Evolutionary conservation across 2,797 vertebrate species (phyloP), one percentile per base, ranked within the genome.

Genomic region (Ispidina lecontei): DNA sequence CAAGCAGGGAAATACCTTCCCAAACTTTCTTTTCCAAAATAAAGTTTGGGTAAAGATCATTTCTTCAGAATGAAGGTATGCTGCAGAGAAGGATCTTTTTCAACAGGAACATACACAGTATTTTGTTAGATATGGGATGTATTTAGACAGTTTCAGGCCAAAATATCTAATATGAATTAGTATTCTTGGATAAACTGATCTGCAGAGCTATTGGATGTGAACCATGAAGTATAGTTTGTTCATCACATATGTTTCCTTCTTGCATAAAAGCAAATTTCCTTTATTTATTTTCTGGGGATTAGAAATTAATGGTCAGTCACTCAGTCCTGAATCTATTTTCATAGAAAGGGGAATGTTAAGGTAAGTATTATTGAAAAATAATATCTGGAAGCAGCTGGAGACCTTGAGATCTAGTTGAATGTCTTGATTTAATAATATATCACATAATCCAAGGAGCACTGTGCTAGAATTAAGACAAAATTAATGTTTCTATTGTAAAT

Each of bases 91-190:
- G 72, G 35, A 84, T 47, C n/a, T 85, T 89, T 90, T 72, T 80
- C 9, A 4, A 10, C 2, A 12, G 58, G 17, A 60, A 86, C 28
- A 72, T 81, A 49, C 13, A 44, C 6, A 37, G 7, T 33, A 70
- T 31, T 64, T 78, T 6, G 31, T 84, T 76, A 85, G 10, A 49
- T 63, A 37, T 7, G 63, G 41, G 58, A 93, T 92, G 6, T 59
- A 76, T 75, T 82, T 90, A 68, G 95, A 94, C 77, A 93, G 71
- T 95, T 96, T 95, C 71, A 94, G 85, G 87, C 26, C 88, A 96
- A 79, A 94, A 92, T 51, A 26, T 72, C 90, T 84, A 62, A 74
- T 65, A 55, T 60, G 81, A 91, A 89, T 76, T 54, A 76, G 7
- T 64, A 22, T 81, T 76, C 26, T 84, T 84, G 31, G 44, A 78